Base-by-base conservation (phyloP, 2,797 vertebrate genomes). In the Perodicticus potto region DNA sequence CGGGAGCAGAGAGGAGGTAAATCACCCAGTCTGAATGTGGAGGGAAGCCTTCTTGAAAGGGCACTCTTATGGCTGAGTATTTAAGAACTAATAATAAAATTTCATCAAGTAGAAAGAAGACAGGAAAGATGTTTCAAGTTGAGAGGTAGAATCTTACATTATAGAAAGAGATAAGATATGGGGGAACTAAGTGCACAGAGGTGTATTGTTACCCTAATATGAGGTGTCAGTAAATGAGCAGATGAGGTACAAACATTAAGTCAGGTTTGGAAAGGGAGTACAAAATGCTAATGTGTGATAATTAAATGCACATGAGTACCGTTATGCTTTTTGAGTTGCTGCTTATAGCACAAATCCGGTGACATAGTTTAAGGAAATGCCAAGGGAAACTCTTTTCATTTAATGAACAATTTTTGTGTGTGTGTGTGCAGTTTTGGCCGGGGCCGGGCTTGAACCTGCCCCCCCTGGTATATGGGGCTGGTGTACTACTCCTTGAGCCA, bases 1-100 rank as follows among this genome's bases (percentile, higher is more conserved):
- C 73, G 34, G 22, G 22, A 19, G 27, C n/a, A 65, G 32, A 59
- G 22, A 49, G 9, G 12, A 69, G 45, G 14, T 16, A 6, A 6
- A 6, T 3, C 25, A 8, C 5, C 23, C n/a, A 53, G 0, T 7
- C 37, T 43, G 34, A 67, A 5, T 40, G 12, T 22, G 11, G 0
- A 43, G 7, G 5, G 16, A 10, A 67, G 34, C 3, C 8, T 70
- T 86, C 27, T 16, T 37, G 29, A 82, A 77, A 11, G 10, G 14
- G 65, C 4, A 40, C 16, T 12, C 5, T 3, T 29, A 9, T 3
- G 27, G 34, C 8, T 49, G 5, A 55, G 12, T n/a, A 8, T 43
- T 61, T 77, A 72, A 80, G 13, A 25, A 69, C 43, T 2, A 45
- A 14, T 72, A 34, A 91, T 67, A 91, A 19, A 65, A 65, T 45